phyloP scores from a whole-genome alignment of 2,113 vertebrate genomes.

The Antechinus stuartii region DNA sequence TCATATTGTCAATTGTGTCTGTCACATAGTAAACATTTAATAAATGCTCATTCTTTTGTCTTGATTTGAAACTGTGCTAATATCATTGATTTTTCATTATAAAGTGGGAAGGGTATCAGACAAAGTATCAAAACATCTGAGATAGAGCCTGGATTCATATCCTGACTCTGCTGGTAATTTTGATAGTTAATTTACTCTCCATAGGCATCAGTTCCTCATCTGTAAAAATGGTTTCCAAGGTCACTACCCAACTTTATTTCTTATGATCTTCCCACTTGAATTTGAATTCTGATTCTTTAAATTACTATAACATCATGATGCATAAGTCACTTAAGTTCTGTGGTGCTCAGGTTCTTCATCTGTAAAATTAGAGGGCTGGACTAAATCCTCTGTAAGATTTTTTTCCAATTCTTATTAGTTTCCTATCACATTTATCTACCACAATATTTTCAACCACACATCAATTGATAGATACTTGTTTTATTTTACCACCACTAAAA shows the following conservation, averaged over 20 bases:
- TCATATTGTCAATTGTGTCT: neutral
- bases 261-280: neutral
- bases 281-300: neutral
- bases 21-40: neutral
- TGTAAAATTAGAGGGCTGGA: neutral
- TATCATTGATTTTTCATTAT: neutral
- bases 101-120: neutral
- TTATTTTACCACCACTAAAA: neutral
- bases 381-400: neutral
- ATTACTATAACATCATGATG: neutral
- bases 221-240: neutral
- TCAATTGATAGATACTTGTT: neutral
- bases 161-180: neutral
- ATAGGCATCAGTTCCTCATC: neutral
- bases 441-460: neutral
- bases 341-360: neutral
- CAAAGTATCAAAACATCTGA: neutral
- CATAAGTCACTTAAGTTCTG: neutral
- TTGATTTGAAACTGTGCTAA: neutral
- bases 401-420: neutral
- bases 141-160: neutral
- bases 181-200: neutral
- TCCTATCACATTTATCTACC: neutral
- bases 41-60: neutral
- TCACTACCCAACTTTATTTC: neutral